Evolutionary conservation across 2,888 invertebrate genomes (phyloP).

Genomic region (Drosophila multiciliata): DNA sequence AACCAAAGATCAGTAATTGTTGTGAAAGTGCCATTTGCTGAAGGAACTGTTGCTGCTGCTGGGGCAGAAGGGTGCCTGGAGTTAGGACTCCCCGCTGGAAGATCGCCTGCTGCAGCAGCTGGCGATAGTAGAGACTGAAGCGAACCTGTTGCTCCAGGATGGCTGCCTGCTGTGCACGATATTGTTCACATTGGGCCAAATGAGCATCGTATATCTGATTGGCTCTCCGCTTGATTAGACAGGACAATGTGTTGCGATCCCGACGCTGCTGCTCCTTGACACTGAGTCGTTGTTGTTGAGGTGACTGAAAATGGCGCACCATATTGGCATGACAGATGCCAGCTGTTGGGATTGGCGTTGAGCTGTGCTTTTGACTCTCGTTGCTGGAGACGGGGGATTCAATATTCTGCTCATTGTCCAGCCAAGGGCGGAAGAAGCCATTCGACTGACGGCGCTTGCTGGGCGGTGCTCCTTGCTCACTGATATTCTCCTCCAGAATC

Average conservation of each 20-base stretch:
- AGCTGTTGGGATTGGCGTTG: slow-evolving; percentile 1
- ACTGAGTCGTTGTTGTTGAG: slow-evolving; percentile 28
- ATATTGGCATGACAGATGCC: slow-evolving; percentile 69
- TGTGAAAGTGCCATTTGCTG: slow-evolving; percentile 70
- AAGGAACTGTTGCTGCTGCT: slow-evolving; percentile 68
- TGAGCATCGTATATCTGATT: slow-evolving; percentile 62
- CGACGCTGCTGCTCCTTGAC: slow-evolving; percentile 79
- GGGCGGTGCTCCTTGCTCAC: slow-evolving; percentile 1
- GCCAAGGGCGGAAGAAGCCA: slow-evolving; percentile 63
- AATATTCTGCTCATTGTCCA: slow-evolving; percentile 55
- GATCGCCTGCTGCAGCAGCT: slow-evolving; percentile 66
- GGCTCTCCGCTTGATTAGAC: slow-evolving; percentile 63
- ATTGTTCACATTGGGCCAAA: slow-evolving; percentile 62
- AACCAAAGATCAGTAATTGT: slow-evolving; percentile 63
- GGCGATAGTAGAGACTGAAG: slow-evolving; percentile 71
- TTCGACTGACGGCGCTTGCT: slow-evolving; percentile 51
- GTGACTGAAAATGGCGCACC: slow-evolving; percentile 60
- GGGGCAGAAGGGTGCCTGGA: slow-evolving; percentile 34
- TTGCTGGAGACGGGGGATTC: slow-evolving; percentile 5
- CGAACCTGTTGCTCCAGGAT: slow-evolving; percentile 69
- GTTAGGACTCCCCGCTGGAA: slow-evolving; percentile 42
- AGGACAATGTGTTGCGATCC: slow-evolving; percentile 70
- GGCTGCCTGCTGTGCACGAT: slow-evolving; percentile 52
- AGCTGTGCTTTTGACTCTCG: not conserved
- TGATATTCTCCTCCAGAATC: slow-evolving; percentile 37